phyloP scores from a whole-genome alignment of 2,113 vertebrate species.

The Crotalus tigris region DNA sequence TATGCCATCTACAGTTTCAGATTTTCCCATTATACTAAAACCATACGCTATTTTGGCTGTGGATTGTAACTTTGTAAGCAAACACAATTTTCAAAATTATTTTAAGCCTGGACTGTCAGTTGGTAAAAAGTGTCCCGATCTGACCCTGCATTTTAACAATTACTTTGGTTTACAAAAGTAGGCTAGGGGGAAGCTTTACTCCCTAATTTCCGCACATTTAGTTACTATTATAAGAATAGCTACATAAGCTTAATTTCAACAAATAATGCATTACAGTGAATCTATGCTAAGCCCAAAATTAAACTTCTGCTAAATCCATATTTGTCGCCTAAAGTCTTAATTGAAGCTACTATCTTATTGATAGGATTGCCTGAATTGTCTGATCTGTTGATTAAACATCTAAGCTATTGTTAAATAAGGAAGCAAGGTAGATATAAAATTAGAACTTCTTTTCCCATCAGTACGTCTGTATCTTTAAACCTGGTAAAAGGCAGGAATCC shows the following conservation, averaged over 20 bases:
- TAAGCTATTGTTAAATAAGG: neutral
- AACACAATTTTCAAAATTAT: neutral
- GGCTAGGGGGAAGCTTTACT: neutral
- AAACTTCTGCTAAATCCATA: neutral
- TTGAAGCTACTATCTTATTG: neutral
- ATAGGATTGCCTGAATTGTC: neutral
- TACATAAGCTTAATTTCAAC: neutral
- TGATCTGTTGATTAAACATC: neutral
- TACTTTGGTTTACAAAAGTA: neutral
- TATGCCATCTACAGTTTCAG: neutral
- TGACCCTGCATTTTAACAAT: neutral
- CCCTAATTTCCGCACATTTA: neutral
- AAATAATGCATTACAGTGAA: neutral
- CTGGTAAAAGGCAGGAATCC: neutral
- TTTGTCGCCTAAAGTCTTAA: neutral
- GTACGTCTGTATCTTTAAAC: neutral
- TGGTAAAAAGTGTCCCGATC: neutral
- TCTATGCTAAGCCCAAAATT: neutral
- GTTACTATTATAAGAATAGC: neutral
- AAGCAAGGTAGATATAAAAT: neutral
- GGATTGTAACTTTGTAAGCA: neutral
- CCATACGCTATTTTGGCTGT: neutral
- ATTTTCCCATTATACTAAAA: neutral
- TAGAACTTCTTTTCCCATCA: neutral
- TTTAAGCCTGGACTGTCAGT: neutral